Base-by-base conservation (phyloP, 1,140 invertebrate genomes). In the Cyrtorhinus lividipennis region DNA sequence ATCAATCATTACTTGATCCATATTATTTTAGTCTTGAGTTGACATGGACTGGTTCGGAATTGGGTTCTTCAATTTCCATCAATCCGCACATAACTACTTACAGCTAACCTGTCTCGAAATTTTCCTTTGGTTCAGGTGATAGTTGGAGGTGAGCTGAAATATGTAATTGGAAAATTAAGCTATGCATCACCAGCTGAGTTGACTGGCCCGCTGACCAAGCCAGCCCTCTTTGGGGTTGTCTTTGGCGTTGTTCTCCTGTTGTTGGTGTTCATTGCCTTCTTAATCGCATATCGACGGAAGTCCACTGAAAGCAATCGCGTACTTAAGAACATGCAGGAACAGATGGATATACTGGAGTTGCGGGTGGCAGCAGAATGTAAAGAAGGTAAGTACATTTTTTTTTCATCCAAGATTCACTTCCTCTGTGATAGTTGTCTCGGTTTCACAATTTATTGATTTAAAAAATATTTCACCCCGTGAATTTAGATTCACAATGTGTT, bases 311-410 rank as follows among this genome's bases (percentile, higher is more conserved):
- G 91, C 72, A 94, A 91, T 71, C 81, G 94, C 48, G 95, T 98
- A 44, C 79, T 98, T 64, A 98, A 97, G 71, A 95, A 94, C 73
- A 96, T 99, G 92, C 95, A 99, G 75, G 95, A 97, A 72, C 95
- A 99, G 76, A 99, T 99, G 95, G 96, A 99, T 77, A 94, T 96
- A 65, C 77, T 99, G 65, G 97, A 99, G 71, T 78, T 98, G 67
- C 81, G 93, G 64, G 96, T 98, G 26, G 95, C 95, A 20, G 93
- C 94, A 24, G 95, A 98, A 74, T 99, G 95, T 74, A 99, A 98
- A 73, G 95, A 98, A 79, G 80, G 80, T 81, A 69, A 67, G 68
- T 44, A 57, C 12, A 59, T 67, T 18, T n/a, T n/a, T n/a, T n/a
- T n/a, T n/a, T n/a, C n/a, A n/a, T n/a, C n/a, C n/a, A n/a, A n/a